Percentiles rank a stretch among this genome's conserved stretches.
phyloP scores from a whole-genome alignment of 2,113 vertebrate genomes.

The Mormyrus lacerda region DNA sequence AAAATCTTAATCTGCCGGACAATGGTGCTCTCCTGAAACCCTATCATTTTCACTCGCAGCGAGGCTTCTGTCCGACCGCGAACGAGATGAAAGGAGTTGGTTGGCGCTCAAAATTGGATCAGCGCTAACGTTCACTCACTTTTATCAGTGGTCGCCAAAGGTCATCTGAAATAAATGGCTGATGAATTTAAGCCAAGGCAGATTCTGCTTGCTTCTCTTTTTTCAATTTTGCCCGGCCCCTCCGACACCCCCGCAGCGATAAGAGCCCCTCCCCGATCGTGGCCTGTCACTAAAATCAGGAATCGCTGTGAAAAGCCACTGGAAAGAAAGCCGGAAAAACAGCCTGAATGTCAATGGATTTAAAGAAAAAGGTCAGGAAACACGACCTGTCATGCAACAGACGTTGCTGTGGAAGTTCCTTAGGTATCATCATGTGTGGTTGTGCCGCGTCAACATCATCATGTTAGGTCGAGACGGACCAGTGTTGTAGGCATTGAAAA shows the following conservation, averaged over 20 bases:
- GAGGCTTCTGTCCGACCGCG: constrained; percentile 79
- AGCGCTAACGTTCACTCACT: constrained; percentile 87
- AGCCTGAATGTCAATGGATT: not conserved
- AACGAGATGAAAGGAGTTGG: constrained; percentile 90
- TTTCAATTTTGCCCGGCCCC: constrained; percentile 79
- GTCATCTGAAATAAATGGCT: constrained; percentile 92
- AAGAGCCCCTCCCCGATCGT: constrained; percentile 83
- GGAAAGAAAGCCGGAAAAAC: constrained; percentile 51
- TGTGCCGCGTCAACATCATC: not conserved
- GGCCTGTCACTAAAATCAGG: constrained; percentile 86
- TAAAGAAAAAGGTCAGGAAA: not conserved
- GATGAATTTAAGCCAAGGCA: constrained; percentile 89
- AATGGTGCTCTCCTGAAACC: constrained; percentile 94
- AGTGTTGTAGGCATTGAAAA: not conserved
- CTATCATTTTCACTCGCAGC: constrained; percentile 97
- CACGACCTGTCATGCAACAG: not conserved
- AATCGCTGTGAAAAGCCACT: constrained; percentile 65
- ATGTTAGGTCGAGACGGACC: not conserved
- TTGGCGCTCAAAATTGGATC: constrained; percentile 93
- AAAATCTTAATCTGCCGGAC: constrained; percentile 99
- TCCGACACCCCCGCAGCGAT: constrained; percentile 77
- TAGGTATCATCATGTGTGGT: not conserved
- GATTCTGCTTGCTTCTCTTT: constrained; percentile 89
- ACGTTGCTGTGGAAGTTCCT: not conserved
- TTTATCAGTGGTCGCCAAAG: constrained; percentile 93